Evolutionary conservation across 2,888 invertebrate genomes (phyloP).

Genomic region (Eupithecia inturbata): DNA sequence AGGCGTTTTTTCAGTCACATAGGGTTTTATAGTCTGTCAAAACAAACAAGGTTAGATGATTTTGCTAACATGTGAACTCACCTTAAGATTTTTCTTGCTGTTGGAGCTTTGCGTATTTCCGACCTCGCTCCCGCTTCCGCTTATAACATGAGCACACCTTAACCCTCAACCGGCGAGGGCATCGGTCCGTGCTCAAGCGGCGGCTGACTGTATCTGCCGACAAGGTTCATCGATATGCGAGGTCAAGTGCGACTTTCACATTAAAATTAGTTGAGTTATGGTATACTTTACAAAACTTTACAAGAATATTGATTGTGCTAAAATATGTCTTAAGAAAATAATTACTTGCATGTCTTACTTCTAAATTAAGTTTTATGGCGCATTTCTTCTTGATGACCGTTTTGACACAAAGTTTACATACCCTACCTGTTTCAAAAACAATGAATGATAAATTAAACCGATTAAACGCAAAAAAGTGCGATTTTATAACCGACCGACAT

Average conservation of each 20-base stretch:
- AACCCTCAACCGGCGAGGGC: constrained; percentile 24
- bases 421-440: not conserved
- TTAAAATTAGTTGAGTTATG: constrained; percentile 18
- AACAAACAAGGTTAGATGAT: no score
- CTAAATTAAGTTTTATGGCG: not conserved
- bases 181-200: constrained; percentile 39
- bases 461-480: no score
- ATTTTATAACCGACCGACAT: no score
- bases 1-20: no score
- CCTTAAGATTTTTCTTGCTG: not conserved
- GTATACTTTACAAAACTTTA: constrained; percentile 20
- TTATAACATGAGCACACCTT: not conserved
- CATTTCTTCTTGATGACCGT: not conserved
- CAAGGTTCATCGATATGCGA: constrained; percentile 33
- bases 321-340: not conserved
- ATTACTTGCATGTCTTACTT: not conserved
- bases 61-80: not conserved
- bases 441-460: not conserved
- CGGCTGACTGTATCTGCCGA: constrained; percentile 26
- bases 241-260: constrained; percentile 28
- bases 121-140: not conserved
- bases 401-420: not conserved
- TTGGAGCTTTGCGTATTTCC: not conserved
- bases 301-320: not conserved
- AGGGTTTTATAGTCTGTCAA: no score